These are phyloP conservation scores for Oncorhynchus keta DNA, from an alignment of 2,113 vertebrate species.

Conservation along the genomic window DNA sequence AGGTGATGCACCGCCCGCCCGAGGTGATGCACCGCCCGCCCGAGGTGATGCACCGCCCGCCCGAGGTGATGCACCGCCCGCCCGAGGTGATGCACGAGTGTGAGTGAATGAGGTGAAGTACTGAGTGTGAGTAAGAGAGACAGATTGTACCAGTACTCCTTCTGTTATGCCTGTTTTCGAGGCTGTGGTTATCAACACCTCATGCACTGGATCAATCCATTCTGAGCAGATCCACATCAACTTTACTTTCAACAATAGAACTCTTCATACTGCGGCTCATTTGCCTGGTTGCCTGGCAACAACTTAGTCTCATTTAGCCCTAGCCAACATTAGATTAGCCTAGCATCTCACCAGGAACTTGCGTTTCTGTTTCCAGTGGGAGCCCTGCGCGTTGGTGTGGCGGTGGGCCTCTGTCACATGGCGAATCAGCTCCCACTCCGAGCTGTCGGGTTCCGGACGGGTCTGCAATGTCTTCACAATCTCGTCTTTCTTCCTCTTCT, in stretches of 20 bases:
- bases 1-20: too few relatives aligned
- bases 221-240: too few relatives aligned
- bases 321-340: not conserved
- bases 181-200: too few relatives aligned
- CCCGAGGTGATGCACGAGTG: too few relatives aligned
- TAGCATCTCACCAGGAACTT: constrained; percentile 88
- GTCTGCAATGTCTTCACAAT: constrained; percentile 89
- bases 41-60: too few relatives aligned
- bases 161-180: too few relatives aligned
- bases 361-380: constrained; percentile 97
- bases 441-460: constrained; percentile 84
- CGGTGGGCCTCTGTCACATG: constrained; percentile 92
- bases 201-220: too few relatives aligned
- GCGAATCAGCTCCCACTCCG: constrained; percentile 95
- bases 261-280: not conserved
- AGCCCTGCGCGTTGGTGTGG: constrained; percentile 95
- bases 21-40: too few relatives aligned
- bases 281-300: not conserved
- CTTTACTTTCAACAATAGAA: not conserved
- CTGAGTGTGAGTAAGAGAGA: too few relatives aligned
- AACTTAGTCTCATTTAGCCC: not conserved
- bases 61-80: too few relatives aligned
- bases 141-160: too few relatives aligned
- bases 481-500: constrained; percentile 90
- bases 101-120: too few relatives aligned